These are phyloP conservation scores for Scaptomyza flava DNA, from an alignment of 2,888 invertebrate species.

Conservation along the genomic window DNA sequence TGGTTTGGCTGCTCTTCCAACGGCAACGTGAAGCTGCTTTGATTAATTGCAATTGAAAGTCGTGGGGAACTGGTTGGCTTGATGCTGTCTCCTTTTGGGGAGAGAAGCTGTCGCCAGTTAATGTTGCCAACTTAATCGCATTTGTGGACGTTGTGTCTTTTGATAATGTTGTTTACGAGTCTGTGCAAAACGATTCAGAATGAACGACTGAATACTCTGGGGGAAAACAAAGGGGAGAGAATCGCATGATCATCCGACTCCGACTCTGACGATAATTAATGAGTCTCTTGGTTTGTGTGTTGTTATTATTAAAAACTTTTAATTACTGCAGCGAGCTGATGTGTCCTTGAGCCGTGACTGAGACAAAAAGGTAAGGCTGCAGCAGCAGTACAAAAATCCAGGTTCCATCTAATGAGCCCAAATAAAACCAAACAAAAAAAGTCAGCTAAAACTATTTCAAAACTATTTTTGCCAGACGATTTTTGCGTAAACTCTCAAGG, in stretches of 20 bases:
- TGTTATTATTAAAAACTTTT: conserved; percentile 71
- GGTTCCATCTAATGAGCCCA: conserved; percentile 53
- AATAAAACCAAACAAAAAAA: conserved; percentile 55
- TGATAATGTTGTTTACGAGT: conserved; percentile 76
- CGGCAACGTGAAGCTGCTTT: conserved; percentile 35
- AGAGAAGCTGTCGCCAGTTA: conserved; percentile 68
- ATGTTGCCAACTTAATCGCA: conserved; percentile 78
- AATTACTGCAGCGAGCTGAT: conserved; percentile 51
- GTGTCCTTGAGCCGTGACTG: conserved; percentile 54
- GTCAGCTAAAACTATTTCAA: conserved; percentile 53
- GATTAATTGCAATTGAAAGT: conserved; percentile 65
- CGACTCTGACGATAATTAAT: conserved; percentile 61
- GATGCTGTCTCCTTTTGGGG: conserved; percentile 12
- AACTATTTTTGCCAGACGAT: conserved; percentile 33
- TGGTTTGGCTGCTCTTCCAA: neutral
- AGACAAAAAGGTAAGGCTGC: conserved; percentile 20
- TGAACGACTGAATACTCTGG: conserved; percentile 4
- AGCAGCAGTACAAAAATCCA: conserved; percentile 34
- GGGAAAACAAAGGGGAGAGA: conserved; percentile 2
- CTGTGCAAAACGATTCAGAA: conserved; percentile 72
- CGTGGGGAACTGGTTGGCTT: conserved; percentile 35
- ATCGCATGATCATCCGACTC: neutral
- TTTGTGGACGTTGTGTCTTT: conserved; percentile 50
- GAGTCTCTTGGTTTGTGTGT: conserved; percentile 36
- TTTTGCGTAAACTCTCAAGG: conserved; percentile 78